Base-by-base conservation (phyloP, 2,797 vertebrate genomes). In the Lagocephalus sceleratus region DNA sequence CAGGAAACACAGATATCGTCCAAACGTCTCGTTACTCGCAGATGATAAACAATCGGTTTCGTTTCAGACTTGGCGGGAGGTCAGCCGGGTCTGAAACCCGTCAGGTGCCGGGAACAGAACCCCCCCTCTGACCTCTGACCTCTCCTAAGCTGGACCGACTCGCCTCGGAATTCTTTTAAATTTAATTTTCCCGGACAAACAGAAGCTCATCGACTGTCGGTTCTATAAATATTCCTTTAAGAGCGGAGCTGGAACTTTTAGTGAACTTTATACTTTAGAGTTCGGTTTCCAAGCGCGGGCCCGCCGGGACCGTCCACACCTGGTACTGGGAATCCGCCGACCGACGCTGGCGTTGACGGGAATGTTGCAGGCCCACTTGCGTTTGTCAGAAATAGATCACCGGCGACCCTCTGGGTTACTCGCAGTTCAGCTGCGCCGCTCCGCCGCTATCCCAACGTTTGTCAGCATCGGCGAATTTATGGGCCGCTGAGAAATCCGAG, bases 371-470 rank as follows among this genome's bases (percentile, higher is more conserved):
- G 54, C 75, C 57, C 32, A 70, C 59, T n/a, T 76, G 55, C 68
- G 57, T 76, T 78, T 60, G 54, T n/a, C 57, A 67, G 78, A 70
- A 79, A 71, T 66, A 46, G 68, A 82, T 78, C 68, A 20, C 23
- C 22, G 53, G 55, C 52, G 75, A 76, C 75, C 70, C 60, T 64
- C 64, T 46, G 51, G 82, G 81, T 84, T 77, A 57, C 60, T 22
- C 20, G 63, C 53, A 64, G 85, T 73, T 77, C 54, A 20, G 32
- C 32, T 14, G 32, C 32, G 19, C 42, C 5, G 59, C 50, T 8
- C 50, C 87, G 88, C 87, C 81, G 19, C n/a, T 64, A 65, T 75
- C 88, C 89, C 85, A 87, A 87, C 84, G 83, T 87, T 82, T 82
- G 87, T 90, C 87, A 83, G 76, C 79, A 68, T 64, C 63, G 21